These are phyloP conservation scores for Acridotheres tristis DNA, from an alignment of 2,797 vertebrate species.

Conservation along the genomic window DNA sequence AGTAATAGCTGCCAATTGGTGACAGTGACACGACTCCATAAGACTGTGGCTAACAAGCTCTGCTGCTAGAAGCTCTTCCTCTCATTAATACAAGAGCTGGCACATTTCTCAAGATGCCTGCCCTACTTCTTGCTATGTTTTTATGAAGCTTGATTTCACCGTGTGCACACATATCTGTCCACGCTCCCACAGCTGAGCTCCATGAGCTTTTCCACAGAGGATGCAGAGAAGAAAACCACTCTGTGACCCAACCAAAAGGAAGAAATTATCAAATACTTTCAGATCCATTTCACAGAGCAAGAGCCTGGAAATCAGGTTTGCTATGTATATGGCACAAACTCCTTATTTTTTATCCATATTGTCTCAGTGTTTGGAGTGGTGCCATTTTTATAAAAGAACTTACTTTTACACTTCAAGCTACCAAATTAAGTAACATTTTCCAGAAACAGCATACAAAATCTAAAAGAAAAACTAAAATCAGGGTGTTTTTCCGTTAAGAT, in stretches of 20 bases:
- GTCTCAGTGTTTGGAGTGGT: not conserved
- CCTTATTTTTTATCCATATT: not conserved
- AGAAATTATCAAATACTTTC: not conserved
- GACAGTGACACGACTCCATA: fast-evolving
- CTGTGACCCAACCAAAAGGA: not conserved
- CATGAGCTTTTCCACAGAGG: not conserved
- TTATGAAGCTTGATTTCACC: not conserved
- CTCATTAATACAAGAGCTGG: not conserved
- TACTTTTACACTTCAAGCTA: not conserved
- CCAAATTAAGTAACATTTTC: not conserved
- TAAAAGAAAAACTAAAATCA: not conserved
- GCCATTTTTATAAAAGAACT: not conserved
- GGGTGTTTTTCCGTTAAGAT: not conserved
- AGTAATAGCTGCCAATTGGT: not conserved
- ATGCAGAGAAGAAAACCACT: not conserved
- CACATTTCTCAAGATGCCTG: not conserved
- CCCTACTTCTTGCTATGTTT: not conserved
- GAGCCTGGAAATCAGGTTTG: not conserved
- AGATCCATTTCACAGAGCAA: not conserved
- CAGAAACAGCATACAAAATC: not conserved
- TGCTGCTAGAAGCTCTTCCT: not conserved
- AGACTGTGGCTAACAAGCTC: not conserved
- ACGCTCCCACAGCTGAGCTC: not conserved
- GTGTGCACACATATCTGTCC: not conserved
- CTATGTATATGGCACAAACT: not conserved